Base-by-base conservation (phyloP, 2,113 vertebrate genomes). In the Donacobius atricapilla region DNA sequence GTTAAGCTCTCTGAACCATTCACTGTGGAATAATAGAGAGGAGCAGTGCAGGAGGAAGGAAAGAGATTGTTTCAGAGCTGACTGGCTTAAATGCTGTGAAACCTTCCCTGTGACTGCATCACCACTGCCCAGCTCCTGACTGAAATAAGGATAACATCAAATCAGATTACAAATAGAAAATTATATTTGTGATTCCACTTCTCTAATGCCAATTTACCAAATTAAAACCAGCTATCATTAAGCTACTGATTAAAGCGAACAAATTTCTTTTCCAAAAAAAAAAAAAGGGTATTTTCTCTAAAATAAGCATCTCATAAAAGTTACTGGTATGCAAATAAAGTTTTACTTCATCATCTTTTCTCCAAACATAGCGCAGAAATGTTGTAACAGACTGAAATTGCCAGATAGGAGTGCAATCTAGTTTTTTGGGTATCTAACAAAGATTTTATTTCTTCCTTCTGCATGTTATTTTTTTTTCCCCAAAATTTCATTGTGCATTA, bases 381-480 rank as follows among this genome's bases (percentile, higher is more conserved):
- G 7, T 13, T 4, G 0, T 31, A 61, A 45, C 7, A 45, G 15
- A 24, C 17, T 57, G 37, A 51, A 64, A 50, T 27, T 77, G 6
- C 6, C n/a, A n/a, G 45, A 58, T 7, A 81, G 9, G 25, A 51
- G 5, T 3, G 56, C 27, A 40, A 6, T 39, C 5, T 50, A 7
- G 22, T 57, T 48, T 87, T 68, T 61, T 39, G 19, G 10, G 7
- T 44, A 70, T 65, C 28, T 50, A 7, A 45, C 2, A 39, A 68
- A 25, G 56, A 54, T 63, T 90, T 71, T 57, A 47, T 61, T 77
- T 37, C 16, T 87, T 58, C n/a, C 13, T 63, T 73, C 45, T 71
- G 7, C 2, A 5, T 1, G 3, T 35, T 9, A 58, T 8, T 10
- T 2, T 61, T 45, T 39, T 23, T 30, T 11, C 1, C 0, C 13